These are phyloP conservation scores for Alethe castanea DNA, from an alignment of 2,113 vertebrate species.

Conservation along the genomic window DNA sequence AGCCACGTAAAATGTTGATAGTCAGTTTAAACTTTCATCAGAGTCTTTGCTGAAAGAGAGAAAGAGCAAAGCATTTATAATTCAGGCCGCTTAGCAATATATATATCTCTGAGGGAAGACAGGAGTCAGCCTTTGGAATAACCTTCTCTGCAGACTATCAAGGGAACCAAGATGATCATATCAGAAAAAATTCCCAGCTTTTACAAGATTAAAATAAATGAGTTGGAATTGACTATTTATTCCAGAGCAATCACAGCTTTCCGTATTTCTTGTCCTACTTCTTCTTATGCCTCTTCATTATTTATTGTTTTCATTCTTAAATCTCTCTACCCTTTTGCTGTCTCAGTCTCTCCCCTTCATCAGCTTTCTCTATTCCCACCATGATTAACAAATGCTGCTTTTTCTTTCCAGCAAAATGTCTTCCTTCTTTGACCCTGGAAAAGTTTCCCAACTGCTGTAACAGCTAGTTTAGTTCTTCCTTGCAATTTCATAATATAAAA, in stretches of 20 bases:
- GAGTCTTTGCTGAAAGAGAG: neutral
- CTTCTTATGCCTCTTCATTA: neutral
- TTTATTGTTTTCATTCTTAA: neutral
- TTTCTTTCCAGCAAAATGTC: neutral
- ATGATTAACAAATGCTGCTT: neutral
- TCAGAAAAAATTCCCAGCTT: neutral
- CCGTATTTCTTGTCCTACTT: neutral
- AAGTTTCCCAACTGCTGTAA: neutral
- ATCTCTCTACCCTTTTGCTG: neutral
- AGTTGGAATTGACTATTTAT: neutral
- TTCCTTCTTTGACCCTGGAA: neutral
- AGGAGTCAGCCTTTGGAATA: neutral
- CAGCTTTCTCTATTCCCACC: neutral
- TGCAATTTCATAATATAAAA: neutral
- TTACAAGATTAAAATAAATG: neutral
- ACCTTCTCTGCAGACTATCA: neutral
- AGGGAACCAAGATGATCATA: neutral
- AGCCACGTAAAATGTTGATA: neutral
- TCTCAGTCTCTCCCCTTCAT: neutral
- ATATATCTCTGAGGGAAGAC: neutral
- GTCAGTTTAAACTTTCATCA: neutral
- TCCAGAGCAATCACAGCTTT: neutral
- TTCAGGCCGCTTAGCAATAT: neutral
- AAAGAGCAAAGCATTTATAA: neutral
- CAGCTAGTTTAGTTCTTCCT: neutral